Evolutionary conservation across 2,113 vertebrate genomes (phyloP).

Genomic region (Eptatretus burgeri): DNA sequence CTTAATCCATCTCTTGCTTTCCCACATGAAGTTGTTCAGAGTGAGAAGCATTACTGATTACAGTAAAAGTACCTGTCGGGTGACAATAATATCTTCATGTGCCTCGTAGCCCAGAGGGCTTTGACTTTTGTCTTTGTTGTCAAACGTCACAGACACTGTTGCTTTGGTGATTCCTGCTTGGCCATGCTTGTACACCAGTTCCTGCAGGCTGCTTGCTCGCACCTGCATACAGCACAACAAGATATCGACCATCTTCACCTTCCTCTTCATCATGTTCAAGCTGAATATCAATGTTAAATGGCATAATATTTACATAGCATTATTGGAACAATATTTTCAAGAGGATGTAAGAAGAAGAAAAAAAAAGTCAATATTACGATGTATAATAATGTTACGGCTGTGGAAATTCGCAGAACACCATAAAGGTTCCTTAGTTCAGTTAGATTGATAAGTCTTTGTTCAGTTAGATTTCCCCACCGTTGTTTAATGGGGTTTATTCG

Average conservation of each 20-base stretch:
- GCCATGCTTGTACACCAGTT: constrained; percentile 72
- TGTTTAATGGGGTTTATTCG: too few relatives aligned
- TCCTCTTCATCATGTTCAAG: too few relatives aligned
- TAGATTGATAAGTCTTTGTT: too few relatives aligned
- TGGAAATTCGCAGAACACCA: too few relatives aligned
- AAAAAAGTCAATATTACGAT: too few relatives aligned
- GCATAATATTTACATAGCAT: too few relatives aligned
- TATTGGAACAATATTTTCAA: too few relatives aligned
- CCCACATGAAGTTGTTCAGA: background rate
- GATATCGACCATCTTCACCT: background rate
- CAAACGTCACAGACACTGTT: constrained; percentile 56
- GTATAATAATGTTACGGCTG: too few relatives aligned
- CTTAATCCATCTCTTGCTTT: background rate
- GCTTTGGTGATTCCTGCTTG: constrained; percentile 70
- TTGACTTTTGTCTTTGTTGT: constrained; percentile 59
- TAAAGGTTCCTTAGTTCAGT: too few relatives aligned
- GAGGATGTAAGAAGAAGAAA: too few relatives aligned
- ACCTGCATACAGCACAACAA: constrained; percentile 23
- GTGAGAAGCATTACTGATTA: background rate
- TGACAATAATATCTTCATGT: constrained; percentile 51
- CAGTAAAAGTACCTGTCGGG: constrained; percentile 40
- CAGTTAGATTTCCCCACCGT: too few relatives aligned
- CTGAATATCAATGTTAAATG: too few relatives aligned
- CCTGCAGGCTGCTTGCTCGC: constrained; percentile 51
- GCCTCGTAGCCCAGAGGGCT: constrained; percentile 68